Base-by-base conservation (phyloP, 2,888 invertebrate genomes). In the Drosophila neonasuta region DNA sequence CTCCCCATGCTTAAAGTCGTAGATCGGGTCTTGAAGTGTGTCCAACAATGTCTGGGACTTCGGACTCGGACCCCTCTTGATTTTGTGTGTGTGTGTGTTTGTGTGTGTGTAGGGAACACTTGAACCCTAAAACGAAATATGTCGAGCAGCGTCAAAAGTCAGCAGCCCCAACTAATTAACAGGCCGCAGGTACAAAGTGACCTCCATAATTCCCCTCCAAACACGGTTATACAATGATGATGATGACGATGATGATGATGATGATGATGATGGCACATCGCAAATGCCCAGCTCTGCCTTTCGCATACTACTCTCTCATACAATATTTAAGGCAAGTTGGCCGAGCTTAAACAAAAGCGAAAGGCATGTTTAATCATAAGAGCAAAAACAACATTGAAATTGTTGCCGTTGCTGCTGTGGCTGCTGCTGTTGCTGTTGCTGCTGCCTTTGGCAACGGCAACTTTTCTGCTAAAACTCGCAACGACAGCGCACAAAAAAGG, bases 341-440 rank as follows among this genome's bases (percentile, higher is more conserved):
- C 66, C 64, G 51, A 51, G 74, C 84, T 81, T 84, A 80, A 81
- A 81, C 80, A 81, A 86, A 81, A 86, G 86, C 79, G 86, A 83
- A 81, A 84, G 81, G 79, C 81, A 82, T 82, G 85, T 82, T 82
- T 82, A 82, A 82, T 86, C 87, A 82, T 86, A 82, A 82, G 86
- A 84, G 85, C 79, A 86, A 82, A 81, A 82, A 79, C 79, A 86
- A 81, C 86, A 84, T 57, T 58, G 60, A 65, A 74, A 69, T 66
- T 69, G 77, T 80, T 59, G 77, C 70, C 60, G 46, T 20, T 67
- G 30, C n/a, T 51, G 57, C 20, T 61, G 56, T 32, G 49, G 44
- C 17, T 57, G 60, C 44, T 52, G 58, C 3, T 57, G 56, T 24
- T 66, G 52, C 57, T 66, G 63, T 42, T 51, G 56, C 42, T 51